Conservation (phyloP, 2,113 vertebrate species). For the Leucosticte australis region DNA sequence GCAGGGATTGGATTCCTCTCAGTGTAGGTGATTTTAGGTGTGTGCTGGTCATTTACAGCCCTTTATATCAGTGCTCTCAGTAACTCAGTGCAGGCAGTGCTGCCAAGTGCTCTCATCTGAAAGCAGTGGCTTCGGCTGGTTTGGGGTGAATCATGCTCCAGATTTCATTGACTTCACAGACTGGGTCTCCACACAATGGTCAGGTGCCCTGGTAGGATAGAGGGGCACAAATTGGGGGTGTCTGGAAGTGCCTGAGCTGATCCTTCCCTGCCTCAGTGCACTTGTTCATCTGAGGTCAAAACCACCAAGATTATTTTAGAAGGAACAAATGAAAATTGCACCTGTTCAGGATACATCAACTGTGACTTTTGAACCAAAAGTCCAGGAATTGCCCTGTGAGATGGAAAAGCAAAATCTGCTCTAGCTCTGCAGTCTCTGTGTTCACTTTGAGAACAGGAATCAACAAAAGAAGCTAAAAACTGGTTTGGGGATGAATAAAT, state of each 20-base stretch:
- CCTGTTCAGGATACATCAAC: not conserved
- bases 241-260: not conserved
- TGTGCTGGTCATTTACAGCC: not conserved
- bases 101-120: not conserved
- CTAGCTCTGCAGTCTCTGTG: not conserved
- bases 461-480: not conserved
- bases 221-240: rapidly evolving
- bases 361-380: not conserved
- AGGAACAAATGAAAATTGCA: not conserved
- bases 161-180: not conserved
- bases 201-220: not conserved
- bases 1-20: not conserved
- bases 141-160: not conserved
- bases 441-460: not conserved
- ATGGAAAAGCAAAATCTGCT: not conserved
- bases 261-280: not conserved
- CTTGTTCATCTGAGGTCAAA: not conserved
- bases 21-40: not conserved
- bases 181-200: not conserved
- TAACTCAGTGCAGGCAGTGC: not conserved
- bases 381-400: not conserved
- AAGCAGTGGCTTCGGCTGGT: not conserved
- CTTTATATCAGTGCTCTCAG: not conserved
- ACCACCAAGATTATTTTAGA: not conserved
- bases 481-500: not conserved